phyloP scores from a whole-genome alignment of 2,888 invertebrate species.

The Saturnia pavonia region DNA sequence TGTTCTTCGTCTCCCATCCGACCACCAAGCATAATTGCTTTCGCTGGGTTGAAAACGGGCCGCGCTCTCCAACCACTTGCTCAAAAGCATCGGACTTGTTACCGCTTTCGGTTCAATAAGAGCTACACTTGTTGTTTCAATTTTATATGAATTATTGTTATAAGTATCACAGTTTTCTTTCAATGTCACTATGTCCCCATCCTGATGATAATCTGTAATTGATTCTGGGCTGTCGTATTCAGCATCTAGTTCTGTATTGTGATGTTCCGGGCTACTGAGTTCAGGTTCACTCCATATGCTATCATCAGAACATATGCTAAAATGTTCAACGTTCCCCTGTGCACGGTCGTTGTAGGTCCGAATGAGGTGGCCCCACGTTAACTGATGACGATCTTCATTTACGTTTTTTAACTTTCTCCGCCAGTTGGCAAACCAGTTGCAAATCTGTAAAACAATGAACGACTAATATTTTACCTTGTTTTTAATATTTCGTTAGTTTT shows the following conservation, averaged over 20 bases:
- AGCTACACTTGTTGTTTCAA: constrained; percentile 37
- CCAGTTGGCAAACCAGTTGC: constrained; percentile 94
- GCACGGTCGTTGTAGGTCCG: constrained; percentile 88
- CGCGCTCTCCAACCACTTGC: constrained; percentile 89
- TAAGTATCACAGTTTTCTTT: constrained; percentile 60
- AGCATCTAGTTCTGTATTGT: constrained; percentile 50
- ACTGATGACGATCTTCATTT: constrained; percentile 84
- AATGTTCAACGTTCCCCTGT: constrained; percentile 89
- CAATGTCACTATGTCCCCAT: constrained; percentile 53
- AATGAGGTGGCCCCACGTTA: constrained; percentile 88
- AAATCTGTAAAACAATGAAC: constrained; percentile 77
- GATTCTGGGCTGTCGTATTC: constrained; percentile 58
- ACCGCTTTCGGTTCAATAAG: constrained; percentile 53
- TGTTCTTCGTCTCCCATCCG: constrained; percentile 61
- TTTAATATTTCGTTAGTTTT: constrained; percentile 12
- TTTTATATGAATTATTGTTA: constrained; percentile 64
- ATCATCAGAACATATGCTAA: constrained; percentile 89
- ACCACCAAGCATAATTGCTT: constrained; percentile 87
- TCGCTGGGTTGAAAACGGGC: constrained; percentile 88
- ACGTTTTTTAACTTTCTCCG: constrained; percentile 89
- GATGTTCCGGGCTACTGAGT: constrained; percentile 50
- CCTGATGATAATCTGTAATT: constrained; percentile 49
- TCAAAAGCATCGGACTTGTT: constrained; percentile 83
- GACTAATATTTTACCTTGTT: background rate
- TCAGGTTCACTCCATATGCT: constrained; percentile 90